phyloP scores from a whole-genome alignment of 2,888 invertebrate genomes.

The Fabriciana adippe region DNA sequence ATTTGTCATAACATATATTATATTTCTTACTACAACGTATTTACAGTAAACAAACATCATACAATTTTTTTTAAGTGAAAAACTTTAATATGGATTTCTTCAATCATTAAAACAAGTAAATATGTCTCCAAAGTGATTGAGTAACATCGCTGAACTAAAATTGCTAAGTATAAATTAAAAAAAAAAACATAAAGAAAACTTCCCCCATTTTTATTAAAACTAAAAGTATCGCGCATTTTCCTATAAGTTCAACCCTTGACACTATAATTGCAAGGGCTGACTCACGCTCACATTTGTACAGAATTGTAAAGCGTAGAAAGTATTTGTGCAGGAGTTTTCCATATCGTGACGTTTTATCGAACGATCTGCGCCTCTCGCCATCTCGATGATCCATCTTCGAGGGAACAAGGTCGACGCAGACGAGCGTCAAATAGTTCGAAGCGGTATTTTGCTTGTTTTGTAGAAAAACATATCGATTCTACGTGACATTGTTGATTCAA shows the following conservation, averaged over 20 bases:
- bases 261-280: constrained; percentile 33
- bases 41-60: no score
- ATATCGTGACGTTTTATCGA: constrained; percentile 73
- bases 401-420: constrained; percentile 50
- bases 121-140: neutral
- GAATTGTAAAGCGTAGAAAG: constrained; percentile 40
- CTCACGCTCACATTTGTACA: constrained; percentile 25
- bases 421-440: constrained; percentile 45
- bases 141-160: neutral
- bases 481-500: no score
- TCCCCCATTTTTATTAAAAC: constrained; percentile 13
- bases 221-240: constrained; percentile 15
- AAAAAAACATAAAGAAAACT: constrained; percentile 4
- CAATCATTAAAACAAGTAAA: neutral
- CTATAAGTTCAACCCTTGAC: constrained; percentile 19
- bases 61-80: no score
- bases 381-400: constrained; percentile 76
- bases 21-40: no score
- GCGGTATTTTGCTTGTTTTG: neutral
- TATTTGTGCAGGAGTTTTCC: constrained; percentile 62
- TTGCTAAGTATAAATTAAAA: constrained; percentile 12
- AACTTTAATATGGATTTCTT: no score
- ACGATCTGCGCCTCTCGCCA: constrained; percentile 62
- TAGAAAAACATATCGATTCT: neutral
- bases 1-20: no score